Percentiles rank a stretch among this genome's conserved stretches.
These are phyloP conservation scores for Nixonia krombeini DNA, from an alignment of 1,140 invertebrate species.

Conservation along the genomic window DNA sequence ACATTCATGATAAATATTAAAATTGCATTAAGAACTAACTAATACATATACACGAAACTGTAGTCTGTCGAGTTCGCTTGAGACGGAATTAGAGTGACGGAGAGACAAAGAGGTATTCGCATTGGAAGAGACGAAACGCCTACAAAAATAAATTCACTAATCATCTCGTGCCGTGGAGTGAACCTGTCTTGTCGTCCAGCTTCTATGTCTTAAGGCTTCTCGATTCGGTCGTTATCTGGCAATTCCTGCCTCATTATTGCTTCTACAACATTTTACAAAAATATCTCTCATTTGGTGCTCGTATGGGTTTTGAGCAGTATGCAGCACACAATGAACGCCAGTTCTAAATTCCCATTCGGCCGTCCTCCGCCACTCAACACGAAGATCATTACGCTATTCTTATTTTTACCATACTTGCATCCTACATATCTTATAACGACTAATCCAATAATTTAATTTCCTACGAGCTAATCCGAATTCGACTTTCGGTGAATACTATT, in stretches of 20 bases:
- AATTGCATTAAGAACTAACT: slow-evolving; percentile 27
- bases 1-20: slow-evolving; percentile 26
- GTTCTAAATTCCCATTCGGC: slow-evolving; percentile 13
- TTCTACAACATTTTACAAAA: slow-evolving; percentile 57
- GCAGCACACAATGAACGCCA: slow-evolving; percentile 14
- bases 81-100: slow-evolving; percentile 43
- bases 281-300: slow-evolving; percentile 49
- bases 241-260: slow-evolving; percentile 47
- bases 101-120: slow-evolving; percentile 32
- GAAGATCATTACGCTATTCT: slow-evolving; percentile 6
- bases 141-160: slow-evolving; percentile 61
- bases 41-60: slow-evolving; percentile 40
- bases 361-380: slow-evolving; percentile 43
- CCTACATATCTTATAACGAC: not conserved
- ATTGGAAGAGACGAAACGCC: slow-evolving; percentile 17
- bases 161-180: slow-evolving; percentile 9
- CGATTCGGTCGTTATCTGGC: slow-evolving; percentile 24
- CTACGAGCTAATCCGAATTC: slow-evolving; percentile 18
- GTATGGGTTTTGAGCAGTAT: slow-evolving; percentile 40
- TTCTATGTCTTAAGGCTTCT: slow-evolving; percentile 31
- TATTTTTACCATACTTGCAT: slow-evolving; percentile 14
- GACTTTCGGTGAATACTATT: slow-evolving; percentile 10
- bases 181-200: slow-evolving; percentile 2
- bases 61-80: slow-evolving; percentile 16
- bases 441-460: slow-evolving; percentile 19